These are phyloP conservation scores for Aldabrachelys gigantea DNA, from an alignment of 2,113 vertebrate genomes.

Conservation along the genomic window DNA sequence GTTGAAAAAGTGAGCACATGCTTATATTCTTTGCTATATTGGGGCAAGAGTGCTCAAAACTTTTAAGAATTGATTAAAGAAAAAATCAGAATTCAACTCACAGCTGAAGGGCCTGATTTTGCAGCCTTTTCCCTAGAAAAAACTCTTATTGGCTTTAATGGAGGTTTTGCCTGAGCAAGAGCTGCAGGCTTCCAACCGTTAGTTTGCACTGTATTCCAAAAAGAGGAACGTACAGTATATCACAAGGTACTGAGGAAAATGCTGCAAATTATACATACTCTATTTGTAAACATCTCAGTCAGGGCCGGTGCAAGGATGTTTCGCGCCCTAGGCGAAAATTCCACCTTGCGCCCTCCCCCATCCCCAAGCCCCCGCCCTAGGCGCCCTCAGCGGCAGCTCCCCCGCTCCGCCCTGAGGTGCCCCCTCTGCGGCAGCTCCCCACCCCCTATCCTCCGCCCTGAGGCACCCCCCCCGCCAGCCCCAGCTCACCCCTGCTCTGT, in stretches of 20 bases:
- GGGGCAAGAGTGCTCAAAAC: background rate
- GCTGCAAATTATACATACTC: background rate
- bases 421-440: no score
- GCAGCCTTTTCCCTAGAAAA: background rate
- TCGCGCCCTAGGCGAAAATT: no score
- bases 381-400: no score
- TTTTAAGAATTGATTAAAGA: conserved; percentile 22
- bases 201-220: background rate
- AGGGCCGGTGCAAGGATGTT: no score
- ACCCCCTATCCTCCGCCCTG: no score
- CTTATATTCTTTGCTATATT: background rate
- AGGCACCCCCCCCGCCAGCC: no score
- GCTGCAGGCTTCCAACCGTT: background rate
- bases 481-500: no score
- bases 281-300: background rate
- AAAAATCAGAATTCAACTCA: conserved; percentile 24
- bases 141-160: background rate
- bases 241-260: background rate
- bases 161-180: background rate
- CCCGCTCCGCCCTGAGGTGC: no score
- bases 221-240: background rate
- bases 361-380: no score
- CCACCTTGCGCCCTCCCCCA: no score
- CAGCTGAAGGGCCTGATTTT: background rate
- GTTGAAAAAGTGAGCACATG: background rate